Base-by-base conservation (phyloP, 2,113 vertebrate species). In the Pandion haliaetus region DNA sequence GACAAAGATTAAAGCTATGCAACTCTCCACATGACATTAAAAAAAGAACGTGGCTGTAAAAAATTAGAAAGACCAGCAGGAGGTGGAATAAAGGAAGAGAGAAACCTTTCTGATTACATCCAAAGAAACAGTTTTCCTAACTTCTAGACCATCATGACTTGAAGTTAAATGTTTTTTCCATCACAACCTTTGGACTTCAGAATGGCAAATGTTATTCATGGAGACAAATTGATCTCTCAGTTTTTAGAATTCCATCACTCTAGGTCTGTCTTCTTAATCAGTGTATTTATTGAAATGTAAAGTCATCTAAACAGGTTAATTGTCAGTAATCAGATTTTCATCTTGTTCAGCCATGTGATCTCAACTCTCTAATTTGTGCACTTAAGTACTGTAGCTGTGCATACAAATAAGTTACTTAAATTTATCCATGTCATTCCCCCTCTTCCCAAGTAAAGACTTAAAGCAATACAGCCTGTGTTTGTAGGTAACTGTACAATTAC, bases 301-400 rank as follows among this genome's bases (percentile, higher is more conserved):
- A 86, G 82, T 72, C 38, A 88, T 61, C 66, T 88, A 52, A 93
- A 88, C 58, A 93, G n/a, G 72, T 91, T 82, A 93, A 90, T 71
- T 82, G 12, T 38, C 66, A 65, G 38, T 50, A 72, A 92, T 65
- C 82, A 85, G 29, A 82, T 82, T 72, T 85, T 85, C 57, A 82
- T 52, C 44, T 94, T 79, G 82, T 26, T 90, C 62, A 93, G 62
- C 40, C 57, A 88, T 1, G 2, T 0, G 0, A 63, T 15, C 57
- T 59, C 57, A 72, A 17, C 38, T 38, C 25, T 58, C 12, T 74
- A 58, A 92, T 85, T 72, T 92, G 34, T 80, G 40, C 44, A 69
- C 13, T 50, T 57, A 65, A 88, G 17, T 47, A 80, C 24, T 7
- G 4, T 2, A 85, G 47, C 11, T 1, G 4, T 69, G 70, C 17